Conservation (phyloP, 2,113 vertebrate species). For the Promerops cafer region DNA sequence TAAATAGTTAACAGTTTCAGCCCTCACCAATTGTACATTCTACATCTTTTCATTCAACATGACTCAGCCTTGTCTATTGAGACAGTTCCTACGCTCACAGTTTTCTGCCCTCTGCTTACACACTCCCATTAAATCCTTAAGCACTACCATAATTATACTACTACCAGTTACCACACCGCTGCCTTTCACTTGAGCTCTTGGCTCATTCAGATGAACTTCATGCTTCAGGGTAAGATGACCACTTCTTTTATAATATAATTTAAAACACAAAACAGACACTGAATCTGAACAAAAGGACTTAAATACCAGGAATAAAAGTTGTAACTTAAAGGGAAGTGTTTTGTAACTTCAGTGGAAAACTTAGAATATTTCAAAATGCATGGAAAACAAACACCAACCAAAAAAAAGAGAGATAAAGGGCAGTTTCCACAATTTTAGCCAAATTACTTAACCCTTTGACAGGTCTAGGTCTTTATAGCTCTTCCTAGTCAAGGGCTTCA, state of each 20-base stretch:
- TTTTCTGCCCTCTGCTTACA: neutral
- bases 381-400: neutral
- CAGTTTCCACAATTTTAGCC: neutral
- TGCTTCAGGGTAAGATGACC: neutral
- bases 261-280: neutral
- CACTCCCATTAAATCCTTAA: neutral
- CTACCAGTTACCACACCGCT: neutral
- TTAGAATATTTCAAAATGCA: neutral
- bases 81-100: neutral
- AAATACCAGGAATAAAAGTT: neutral
- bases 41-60: neutral
- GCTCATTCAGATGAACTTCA: neutral
- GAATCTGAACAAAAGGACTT: neutral
- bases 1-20: neutral
- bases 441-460: neutral
- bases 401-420: neutral
- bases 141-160: neutral
- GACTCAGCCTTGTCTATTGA: neutral
- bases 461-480: neutral
- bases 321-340: neutral
- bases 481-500: neutral
- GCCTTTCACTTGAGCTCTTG: neutral
- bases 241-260: neutral
- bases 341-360: neutral
- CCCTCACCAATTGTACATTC: neutral